Percentiles rank a stretch among this genome's conserved stretches.
Evolutionary conservation across 1,140 invertebrate species (phyloP).

Genomic region (Brachionus manjavacas): DNA sequence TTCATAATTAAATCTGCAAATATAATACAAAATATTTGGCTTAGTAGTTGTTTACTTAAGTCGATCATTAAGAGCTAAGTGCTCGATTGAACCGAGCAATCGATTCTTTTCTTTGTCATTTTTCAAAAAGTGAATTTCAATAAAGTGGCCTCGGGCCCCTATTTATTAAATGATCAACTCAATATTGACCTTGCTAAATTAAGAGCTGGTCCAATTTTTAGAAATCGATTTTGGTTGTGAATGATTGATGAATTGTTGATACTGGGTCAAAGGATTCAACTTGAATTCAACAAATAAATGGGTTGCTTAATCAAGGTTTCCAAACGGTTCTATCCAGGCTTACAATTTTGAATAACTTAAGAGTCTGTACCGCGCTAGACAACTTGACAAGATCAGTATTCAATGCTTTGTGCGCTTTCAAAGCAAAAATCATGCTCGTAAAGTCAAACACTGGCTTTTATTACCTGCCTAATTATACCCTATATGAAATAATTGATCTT

Average conservation of each 20-base stretch:
- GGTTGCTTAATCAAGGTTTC: too few relatives aligned
- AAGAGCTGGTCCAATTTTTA: neutral
- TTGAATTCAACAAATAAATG: too few relatives aligned
- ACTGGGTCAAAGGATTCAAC: too few relatives aligned
- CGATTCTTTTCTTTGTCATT: neutral
- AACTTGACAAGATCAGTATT: too few relatives aligned
- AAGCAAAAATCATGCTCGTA: too few relatives aligned
- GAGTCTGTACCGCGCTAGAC: too few relatives aligned
- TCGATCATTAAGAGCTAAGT: neutral
- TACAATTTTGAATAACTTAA: too few relatives aligned
- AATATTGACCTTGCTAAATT: neutral
- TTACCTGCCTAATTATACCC: too few relatives aligned
- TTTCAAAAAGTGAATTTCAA: neutral
- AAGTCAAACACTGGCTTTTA: too few relatives aligned
- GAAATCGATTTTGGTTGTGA: neutral
- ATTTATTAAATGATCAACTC: neutral
- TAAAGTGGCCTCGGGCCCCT: neutral
- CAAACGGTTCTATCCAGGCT: too few relatives aligned
- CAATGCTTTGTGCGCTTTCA: too few relatives aligned
- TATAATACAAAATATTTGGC: slow-evolving; percentile 1
- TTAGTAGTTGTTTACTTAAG: neutral
- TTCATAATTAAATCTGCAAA: slow-evolving; percentile 23
- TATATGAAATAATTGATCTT: too few relatives aligned
- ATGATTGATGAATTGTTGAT: neutral
- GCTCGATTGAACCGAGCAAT: neutral